Base-by-base conservation (phyloP, 2,888 invertebrate genomes). In the Alentia gelatinosa region DNA sequence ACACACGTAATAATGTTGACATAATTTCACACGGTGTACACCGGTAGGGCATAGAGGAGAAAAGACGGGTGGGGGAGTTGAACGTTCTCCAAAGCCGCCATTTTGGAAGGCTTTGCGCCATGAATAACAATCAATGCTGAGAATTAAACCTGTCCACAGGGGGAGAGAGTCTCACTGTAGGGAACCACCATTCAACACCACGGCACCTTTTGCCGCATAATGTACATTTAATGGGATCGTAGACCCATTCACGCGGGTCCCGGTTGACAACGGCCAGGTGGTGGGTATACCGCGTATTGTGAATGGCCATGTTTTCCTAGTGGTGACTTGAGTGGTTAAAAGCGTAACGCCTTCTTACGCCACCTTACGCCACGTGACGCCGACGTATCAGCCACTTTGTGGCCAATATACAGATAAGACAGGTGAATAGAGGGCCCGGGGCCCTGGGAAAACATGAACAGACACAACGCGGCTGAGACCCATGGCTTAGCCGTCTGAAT, bases 341-440 rank as follows among this genome's bases (percentile, higher is more conserved):
- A n/a, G n/a, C n/a, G n/a, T 56, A 68, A 30, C 26, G 12, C 68
- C 68, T 30, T 68, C 26, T 68, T 68, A 68, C 68, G 33, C n/a
- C n/a, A 56, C 56, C 56, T 56, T 56, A 56, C n/a, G 56, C 68
- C 68, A 68, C 33, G n/a, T 68, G 26, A 30, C 68, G 68, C 68
- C 30, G 26, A 12, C 30, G 30, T 68, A 68, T 26, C 68, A 68
- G 68, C 68, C 68, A 68, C 68, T 68, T 30, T 68, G 68, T 68
- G 68, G 30, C 68, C 68, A 30, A 30, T 68, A 68, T 68, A 68
- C 68, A 68, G 68, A 68, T 68, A 30, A 68, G 68, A 68, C 68
- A 68, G 23, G 68, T 68, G 68, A 68, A 68, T 68, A 68, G 68
- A 26, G 68, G 68, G 68, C 68, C 68, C 26, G n/a, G 12, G 68